Conservation (phyloP, 1,140 invertebrate genomes). For the Zeugodacus cucurbitae region DNA sequence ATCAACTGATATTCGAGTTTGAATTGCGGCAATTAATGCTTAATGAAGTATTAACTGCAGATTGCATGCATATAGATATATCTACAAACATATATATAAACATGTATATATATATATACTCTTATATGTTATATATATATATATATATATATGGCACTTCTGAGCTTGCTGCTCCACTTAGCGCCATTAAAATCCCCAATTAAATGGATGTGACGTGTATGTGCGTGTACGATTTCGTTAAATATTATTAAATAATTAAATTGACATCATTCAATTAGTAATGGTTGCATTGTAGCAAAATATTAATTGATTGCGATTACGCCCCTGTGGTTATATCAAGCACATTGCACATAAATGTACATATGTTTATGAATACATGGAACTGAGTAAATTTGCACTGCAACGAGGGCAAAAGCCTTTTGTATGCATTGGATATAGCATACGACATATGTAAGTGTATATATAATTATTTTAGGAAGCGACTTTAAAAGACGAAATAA, state of each 20-base stretch:
- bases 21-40: not conserved
- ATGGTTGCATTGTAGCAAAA: not conserved
- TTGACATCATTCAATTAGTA: conserved; percentile 29
- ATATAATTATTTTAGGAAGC: too few species aligned
- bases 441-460: too few species aligned
- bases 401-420: too few species aligned
- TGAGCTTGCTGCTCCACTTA: not conserved
- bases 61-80: not conserved
- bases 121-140: too few species aligned
- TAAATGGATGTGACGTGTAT: not conserved
- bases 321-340: not conserved
- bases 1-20: not conserved
- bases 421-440: not conserved
- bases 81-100: not conserved
- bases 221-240: not conserved
- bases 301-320: conserved; percentile 35
- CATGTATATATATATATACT: not conserved
- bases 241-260: conserved; percentile 35
- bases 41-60: not conserved
- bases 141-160: not conserved
- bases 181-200: not conserved
- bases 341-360: too few species aligned
- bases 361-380: too few species aligned
- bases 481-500: too few species aligned
- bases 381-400: too few species aligned